These are phyloP conservation scores for Erpornis zantholeuca DNA, from an alignment of 2,113 vertebrate species.

Conservation along the genomic window DNA sequence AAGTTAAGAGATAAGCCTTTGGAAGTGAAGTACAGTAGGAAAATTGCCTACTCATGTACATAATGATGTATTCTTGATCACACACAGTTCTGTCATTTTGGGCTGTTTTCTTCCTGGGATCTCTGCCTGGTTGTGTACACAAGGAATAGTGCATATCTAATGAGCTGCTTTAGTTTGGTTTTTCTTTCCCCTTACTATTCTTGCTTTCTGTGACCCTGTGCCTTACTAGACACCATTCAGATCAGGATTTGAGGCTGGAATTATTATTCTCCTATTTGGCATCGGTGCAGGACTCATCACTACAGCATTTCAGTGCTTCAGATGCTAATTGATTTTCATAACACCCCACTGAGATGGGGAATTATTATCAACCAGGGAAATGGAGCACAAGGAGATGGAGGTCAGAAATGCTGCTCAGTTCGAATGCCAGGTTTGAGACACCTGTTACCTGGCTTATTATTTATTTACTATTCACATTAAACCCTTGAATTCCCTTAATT, in stretches of 20 bases:
- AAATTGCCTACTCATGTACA: background rate
- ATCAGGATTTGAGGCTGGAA: background rate
- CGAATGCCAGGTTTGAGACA: background rate
- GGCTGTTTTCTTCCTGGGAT: background rate
- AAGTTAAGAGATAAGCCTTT: background rate
- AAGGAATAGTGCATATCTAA: background rate
- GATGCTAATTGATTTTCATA: slow-evolving; percentile 42
- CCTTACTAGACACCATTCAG: background rate
- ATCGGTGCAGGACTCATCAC: background rate
- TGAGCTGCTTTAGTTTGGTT: background rate
- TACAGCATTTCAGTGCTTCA: background rate
- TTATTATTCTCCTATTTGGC: background rate
- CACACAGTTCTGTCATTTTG: background rate
- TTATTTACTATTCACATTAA: background rate
- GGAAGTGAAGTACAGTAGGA: background rate
- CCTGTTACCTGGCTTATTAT: background rate
- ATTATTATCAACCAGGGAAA: slow-evolving; percentile 36
- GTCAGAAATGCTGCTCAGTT: slow-evolving; percentile 2
- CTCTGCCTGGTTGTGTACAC: background rate
- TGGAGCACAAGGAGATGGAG: slow-evolving; percentile 4
- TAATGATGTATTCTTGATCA: background rate
- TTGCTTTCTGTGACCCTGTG: background rate
- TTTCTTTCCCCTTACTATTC: background rate
- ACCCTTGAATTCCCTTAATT: background rate
- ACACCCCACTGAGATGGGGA: background rate